A percentile compares a stretch with the other conserved stretches of the same genome.
Conservation (phyloP, 2,797 vertebrate species). For the Etheostoma perlongum region DNA sequence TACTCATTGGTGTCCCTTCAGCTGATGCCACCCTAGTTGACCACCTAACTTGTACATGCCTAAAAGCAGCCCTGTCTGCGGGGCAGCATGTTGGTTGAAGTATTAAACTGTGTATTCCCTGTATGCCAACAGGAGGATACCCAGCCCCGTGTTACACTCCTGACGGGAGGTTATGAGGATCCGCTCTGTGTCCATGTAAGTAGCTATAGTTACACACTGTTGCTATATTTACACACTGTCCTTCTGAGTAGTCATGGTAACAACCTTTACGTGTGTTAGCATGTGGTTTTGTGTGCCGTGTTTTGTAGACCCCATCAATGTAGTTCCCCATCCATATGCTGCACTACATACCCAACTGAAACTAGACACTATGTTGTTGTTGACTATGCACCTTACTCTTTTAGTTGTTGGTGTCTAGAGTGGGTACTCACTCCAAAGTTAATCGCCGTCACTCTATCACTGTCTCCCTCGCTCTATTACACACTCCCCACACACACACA, state of each 20-base stretch:
- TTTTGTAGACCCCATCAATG: background rate
- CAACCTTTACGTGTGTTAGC: constrained; percentile 15
- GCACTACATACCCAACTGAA: background rate
- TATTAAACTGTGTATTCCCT: background rate
- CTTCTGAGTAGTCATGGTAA: constrained; percentile 28
- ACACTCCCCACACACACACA: no score
- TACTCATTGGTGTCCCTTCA: background rate
- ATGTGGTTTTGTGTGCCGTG: background rate
- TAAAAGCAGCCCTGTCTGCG: background rate
- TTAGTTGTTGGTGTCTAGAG: background rate
- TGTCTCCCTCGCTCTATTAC: no score
- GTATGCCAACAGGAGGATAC: constrained; percentile 75
- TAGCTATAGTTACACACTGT: constrained; percentile 30
- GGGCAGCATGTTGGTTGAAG: background rate
- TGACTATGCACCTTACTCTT: background rate
- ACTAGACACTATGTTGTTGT: background rate
- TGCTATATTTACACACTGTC: constrained; percentile 37
- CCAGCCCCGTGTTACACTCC: constrained; percentile 80
- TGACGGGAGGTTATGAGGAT: constrained; percentile 78
- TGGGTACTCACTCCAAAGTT: no score
- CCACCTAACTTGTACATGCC: background rate
- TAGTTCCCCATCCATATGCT: background rate
- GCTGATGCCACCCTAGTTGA: background rate
- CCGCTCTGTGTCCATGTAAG: constrained; percentile 73
- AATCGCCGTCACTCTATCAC: no score